Base-by-base conservation (phyloP, 2,797 vertebrate species). In the Amniataba percoides region DNA sequence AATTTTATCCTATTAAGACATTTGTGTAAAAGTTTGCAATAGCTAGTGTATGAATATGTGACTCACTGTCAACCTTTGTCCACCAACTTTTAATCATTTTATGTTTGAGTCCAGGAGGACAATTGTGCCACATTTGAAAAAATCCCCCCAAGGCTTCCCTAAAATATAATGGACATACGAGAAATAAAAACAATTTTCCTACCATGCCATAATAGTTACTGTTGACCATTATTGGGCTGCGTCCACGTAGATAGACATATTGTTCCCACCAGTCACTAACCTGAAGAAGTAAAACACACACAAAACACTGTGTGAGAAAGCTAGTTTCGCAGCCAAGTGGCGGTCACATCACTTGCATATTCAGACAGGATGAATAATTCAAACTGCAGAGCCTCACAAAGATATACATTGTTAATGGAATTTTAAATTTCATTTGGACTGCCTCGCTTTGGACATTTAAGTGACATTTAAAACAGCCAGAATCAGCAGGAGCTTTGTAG, bases 261-360 rank as follows among this genome's bases (percentile, higher is more conserved):
- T 97, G 96, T 88, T 97, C 97, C 97, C 97, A 98, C 97, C 97
- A 98, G 91, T 98, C 97, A 19, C 95, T 97, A 62, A 98, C 97
- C 97, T 97, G 75, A 3, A 74, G 16, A 65, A 8, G 43, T 48
- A 69, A n/a, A 70, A 81, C 43, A 88, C 59, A 81, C 4, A 71
- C 25, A 65, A 14, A 77, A n/a, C 60, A 42, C 21, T 46, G 3
- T 10, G 19, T 71, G 39, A 86, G 58, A 57, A 65, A 60, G 51
- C 12, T 8, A 43, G 61, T 43, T 25, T 10, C 25, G 18, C 31
- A 64, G 65, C 70, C 71, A 46, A 31, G 42, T 40, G 43, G 43
- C 39, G 52, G 25, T 43, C 40, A 63, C 39, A 55, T 36, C 36
- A 4, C 79, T 69, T 43, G 27, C 60, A 82, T 65, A 80, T 81